phyloP scores from a whole-genome alignment of 1,140 invertebrate species.

The Diorhabda carinulata region DNA sequence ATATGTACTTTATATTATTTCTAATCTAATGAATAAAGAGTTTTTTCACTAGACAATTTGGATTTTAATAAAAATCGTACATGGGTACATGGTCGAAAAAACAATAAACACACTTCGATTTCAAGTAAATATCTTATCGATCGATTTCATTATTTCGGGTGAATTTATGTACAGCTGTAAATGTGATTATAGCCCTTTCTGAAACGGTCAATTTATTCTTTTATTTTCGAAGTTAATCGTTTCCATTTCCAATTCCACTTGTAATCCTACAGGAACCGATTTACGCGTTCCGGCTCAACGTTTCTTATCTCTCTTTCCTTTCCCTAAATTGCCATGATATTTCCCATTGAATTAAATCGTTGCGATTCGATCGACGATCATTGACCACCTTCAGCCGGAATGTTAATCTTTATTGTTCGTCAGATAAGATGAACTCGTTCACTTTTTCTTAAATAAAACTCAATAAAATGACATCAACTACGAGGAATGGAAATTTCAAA shows the following conservation, averaged over 20 bases:
- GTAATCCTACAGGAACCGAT: not conserved
- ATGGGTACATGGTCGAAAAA: too few species aligned
- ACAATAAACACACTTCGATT: too few species aligned
- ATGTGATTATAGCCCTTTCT: not conserved
- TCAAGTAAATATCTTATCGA: too few species aligned
- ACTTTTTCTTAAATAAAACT: too few species aligned
- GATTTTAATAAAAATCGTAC: too few species aligned
- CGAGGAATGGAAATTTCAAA: too few species aligned
- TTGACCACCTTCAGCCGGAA: not conserved
- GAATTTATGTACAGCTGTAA: not conserved
- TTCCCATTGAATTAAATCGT: slow-evolving; percentile 2
- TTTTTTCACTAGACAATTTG: too few species aligned
- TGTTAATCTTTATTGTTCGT: not conserved
- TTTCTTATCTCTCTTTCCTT: not conserved
- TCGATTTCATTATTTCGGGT: not conserved
- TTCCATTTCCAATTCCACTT: slow-evolving; percentile 2
- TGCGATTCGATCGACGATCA: not conserved
- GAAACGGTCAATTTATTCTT: slow-evolving; percentile 2
- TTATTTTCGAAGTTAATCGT: not conserved
- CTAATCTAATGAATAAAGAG: too few species aligned
- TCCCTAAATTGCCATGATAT: not conserved
- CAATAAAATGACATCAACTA: too few species aligned
- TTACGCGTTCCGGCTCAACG: not conserved
- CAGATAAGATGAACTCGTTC: too few species aligned
- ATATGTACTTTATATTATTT: too few species aligned